Conservation (phyloP, 1,140 invertebrate species). For the Proales similis region DNA sequence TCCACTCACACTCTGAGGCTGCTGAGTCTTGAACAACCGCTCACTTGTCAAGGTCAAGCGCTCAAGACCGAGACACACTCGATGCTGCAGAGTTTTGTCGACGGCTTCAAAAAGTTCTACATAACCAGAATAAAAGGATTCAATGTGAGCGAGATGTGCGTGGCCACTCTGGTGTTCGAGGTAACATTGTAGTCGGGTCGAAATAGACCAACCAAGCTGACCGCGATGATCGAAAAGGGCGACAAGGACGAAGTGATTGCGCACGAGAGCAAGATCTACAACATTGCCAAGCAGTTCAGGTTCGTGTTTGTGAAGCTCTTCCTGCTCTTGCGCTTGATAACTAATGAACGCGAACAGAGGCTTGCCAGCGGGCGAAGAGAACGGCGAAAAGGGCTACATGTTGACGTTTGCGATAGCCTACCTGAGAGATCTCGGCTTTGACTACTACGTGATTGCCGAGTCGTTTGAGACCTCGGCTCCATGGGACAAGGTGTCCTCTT, state of each 20-base stretch:
- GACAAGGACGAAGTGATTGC: conserved; percentile 62
- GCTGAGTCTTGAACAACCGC: conserved; percentile 43
- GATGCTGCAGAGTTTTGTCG: conserved; percentile 62
- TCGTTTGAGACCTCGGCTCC: conserved; percentile 97
- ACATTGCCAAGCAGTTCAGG: conserved; percentile 62
- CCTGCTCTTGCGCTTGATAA: background rate
- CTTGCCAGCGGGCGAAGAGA: conserved; percentile 78
- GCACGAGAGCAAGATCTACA: conserved; percentile 73
- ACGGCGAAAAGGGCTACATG: conserved; percentile 87
- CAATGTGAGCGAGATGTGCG: conserved; percentile 70
- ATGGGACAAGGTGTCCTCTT: conserved; percentile 63
- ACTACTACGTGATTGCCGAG: conserved; percentile 80
- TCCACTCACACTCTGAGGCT: conserved; percentile 2
- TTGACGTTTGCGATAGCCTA: conserved; percentile 98
- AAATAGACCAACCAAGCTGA: conserved; percentile 43
- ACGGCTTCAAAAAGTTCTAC: conserved; percentile 77
- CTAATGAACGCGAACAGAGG: conserved; percentile 57
- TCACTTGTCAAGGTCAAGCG: too few species aligned
- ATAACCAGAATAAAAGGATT: conserved; percentile 83
- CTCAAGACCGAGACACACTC: conserved; percentile 69
- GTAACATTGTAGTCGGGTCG: conserved; percentile 59
- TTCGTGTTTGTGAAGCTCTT: conserved; percentile 40
- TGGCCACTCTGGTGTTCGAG: conserved; percentile 89
- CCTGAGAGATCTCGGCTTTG: conserved; percentile 80
- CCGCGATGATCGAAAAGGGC: too few species aligned